Conservation (phyloP, 2,797 vertebrate species). For the Dicrostonyx torquatus region DNA sequence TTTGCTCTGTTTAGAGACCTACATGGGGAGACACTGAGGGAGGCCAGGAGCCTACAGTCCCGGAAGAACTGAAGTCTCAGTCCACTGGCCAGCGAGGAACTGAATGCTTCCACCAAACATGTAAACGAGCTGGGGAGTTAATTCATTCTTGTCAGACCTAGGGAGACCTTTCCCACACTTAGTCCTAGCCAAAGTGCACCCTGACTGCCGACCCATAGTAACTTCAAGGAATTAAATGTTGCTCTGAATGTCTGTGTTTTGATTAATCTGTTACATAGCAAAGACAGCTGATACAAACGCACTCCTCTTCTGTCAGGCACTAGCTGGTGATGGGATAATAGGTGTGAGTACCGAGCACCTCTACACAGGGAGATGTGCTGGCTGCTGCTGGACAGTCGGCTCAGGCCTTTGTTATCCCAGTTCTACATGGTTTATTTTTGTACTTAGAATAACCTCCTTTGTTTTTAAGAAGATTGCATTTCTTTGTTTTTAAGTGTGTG, state of each 20-base stretch:
- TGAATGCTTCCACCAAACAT: not conserved
- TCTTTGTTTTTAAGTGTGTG: not conserved
- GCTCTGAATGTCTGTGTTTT: not conserved
- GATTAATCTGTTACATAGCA: not conserved
- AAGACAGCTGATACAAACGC: not conserved
- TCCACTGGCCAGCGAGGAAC: not conserved
- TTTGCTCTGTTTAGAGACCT: not conserved
- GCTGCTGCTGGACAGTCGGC: not conserved
- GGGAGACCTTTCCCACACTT: not conserved
- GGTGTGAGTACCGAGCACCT: not conserved
- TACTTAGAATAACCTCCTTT: conserved; percentile 20
- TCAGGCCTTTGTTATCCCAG: not conserved
- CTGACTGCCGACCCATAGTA: not conserved
- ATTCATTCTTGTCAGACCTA: not conserved
- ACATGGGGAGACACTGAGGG: not conserved
- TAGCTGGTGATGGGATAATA: not conserved
- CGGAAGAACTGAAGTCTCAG: not conserved
- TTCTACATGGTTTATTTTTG: conserved; percentile 29
- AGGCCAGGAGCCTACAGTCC: not conserved
- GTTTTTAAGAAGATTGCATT: not conserved
- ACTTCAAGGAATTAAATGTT: not conserved
- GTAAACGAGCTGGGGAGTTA: not conserved
- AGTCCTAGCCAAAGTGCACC: not conserved
- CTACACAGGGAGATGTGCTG: not conserved
- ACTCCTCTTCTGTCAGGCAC: not conserved